Base-by-base conservation (phyloP, 2,888 invertebrate species). In the Periphyllus acericola region DNA sequence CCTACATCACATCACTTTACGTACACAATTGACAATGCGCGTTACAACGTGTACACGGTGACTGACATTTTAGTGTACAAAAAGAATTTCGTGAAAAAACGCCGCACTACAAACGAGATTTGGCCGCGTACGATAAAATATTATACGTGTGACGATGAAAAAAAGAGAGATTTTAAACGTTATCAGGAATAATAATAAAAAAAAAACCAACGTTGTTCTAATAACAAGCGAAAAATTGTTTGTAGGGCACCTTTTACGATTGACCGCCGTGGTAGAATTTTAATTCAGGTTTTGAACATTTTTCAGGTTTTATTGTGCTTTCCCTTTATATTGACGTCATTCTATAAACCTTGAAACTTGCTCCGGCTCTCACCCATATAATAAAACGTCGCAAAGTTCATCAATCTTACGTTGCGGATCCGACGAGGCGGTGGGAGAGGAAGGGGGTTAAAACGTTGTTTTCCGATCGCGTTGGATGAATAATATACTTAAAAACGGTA, bases 231-330 rank as follows among this genome's bases (percentile, higher is more conserved):
- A 72, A 74, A 72, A 60, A 76, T 74, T 34, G 3, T 75, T 84
- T 76, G 75, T 75, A 84, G 83, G 60, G 66, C 83, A 76, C 75
- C 40, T 75, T 75, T 83, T 84, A 76, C 75, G 83, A 76, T 46
- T 36, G 60, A 40, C 60, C 66, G 29, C n/a, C 72, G 8, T 17
- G 32, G 40, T 32, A 76, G 66, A 84, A 84, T 84, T 84, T 84
- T 75, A 76, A 84, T 76, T 84, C 83, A 66, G 40, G 75, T 84
- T 84, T 76, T 46, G 32, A 76, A 84, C 66, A 76, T 84, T 84
- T 83, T 84, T 76, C 66, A 66, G 75, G 60, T 84, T 84, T 76
- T 40, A 84, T 75, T 84, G 83, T 75, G 83, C 83, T 84, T 84
- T 84, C 83, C 83, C 83, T 84, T 84, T 72, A 46, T 60, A 40